Conservation (phyloP, 2,113 vertebrate genomes). For the Dascyllus trimaculatus region DNA sequence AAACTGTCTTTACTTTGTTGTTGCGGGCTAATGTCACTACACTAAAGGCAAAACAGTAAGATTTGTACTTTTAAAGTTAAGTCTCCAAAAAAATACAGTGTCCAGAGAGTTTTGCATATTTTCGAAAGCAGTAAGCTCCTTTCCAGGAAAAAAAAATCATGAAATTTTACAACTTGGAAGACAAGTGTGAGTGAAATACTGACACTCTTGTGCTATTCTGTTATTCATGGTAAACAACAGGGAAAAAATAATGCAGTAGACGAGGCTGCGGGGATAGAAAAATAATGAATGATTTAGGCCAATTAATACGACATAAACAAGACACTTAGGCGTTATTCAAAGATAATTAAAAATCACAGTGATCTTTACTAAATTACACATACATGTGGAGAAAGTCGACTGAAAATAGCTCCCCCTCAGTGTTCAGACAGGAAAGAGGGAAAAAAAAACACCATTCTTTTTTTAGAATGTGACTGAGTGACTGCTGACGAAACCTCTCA, state of each 20-base stretch:
- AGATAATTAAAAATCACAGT: background rate
- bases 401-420: background rate
- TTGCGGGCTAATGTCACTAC: background rate
- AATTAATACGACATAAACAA: conserved; percentile 11
- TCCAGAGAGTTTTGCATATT: too few species aligned
- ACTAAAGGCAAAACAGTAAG: too few species aligned
- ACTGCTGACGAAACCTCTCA: conserved; percentile 61
- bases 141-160: background rate
- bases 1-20: background rate
- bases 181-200: background rate
- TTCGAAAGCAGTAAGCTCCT: background rate
- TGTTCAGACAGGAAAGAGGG: background rate
- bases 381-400: background rate
- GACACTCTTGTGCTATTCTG: too few species aligned
- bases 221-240: background rate
- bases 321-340: background rate
- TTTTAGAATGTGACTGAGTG: conserved; percentile 28
- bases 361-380: background rate
- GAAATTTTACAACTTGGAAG: background rate
- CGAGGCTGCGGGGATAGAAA: background rate
- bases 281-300: too few species aligned
- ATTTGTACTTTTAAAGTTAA: too few species aligned
- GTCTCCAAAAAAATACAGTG: too few species aligned
- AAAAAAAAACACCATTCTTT: background rate
- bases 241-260: background rate